These are phyloP conservation scores for Drosophila pullipes DNA, from an alignment of 2,888 invertebrate species.

Conservation along the genomic window DNA sequence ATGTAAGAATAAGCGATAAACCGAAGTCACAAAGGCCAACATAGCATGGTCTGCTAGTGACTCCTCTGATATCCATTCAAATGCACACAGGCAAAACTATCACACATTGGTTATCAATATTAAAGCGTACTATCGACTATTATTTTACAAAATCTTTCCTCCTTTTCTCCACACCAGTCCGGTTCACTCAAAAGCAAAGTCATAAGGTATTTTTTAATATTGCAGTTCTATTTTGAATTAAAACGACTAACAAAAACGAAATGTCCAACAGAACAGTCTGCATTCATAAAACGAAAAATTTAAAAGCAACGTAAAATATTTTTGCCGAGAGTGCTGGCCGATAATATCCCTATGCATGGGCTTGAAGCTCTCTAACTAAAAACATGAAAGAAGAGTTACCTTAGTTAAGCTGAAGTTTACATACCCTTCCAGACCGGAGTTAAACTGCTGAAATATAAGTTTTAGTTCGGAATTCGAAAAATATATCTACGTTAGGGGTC, in stretches of 20 bases:
- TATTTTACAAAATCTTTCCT: slow-evolving; percentile 19
- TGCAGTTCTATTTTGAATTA: slow-evolving; percentile 56
- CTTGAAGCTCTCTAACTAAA: not conserved
- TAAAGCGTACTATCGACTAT: slow-evolving; percentile 35
- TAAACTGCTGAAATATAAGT: not conserved
- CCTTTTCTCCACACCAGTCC: not conserved
- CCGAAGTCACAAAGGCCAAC: slow-evolving; percentile 73
- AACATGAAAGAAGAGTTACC: not conserved
- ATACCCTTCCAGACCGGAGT: not conserved
- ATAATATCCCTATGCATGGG: too few relatives aligned
- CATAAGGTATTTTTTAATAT: slow-evolving; percentile 28
- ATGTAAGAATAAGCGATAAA: slow-evolving; percentile 69
- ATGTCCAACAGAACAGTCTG: not conserved
- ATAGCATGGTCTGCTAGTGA: slow-evolving; percentile 57
- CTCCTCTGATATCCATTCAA: slow-evolving; percentile 16
- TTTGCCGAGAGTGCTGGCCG: not conserved
- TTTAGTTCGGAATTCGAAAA: not conserved
- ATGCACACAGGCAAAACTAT: not conserved
- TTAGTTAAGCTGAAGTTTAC: not conserved
- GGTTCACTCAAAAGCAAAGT: slow-evolving; percentile 28
- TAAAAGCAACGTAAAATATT: not conserved
- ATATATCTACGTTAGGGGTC: not conserved
- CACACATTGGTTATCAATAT: not conserved
- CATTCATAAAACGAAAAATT: not conserved
- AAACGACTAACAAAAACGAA: slow-evolving; percentile 45